Evolutionary conservation across 2,888 invertebrate genomes (phyloP).

Genomic region (Dicyrtomina minuta): DNA sequence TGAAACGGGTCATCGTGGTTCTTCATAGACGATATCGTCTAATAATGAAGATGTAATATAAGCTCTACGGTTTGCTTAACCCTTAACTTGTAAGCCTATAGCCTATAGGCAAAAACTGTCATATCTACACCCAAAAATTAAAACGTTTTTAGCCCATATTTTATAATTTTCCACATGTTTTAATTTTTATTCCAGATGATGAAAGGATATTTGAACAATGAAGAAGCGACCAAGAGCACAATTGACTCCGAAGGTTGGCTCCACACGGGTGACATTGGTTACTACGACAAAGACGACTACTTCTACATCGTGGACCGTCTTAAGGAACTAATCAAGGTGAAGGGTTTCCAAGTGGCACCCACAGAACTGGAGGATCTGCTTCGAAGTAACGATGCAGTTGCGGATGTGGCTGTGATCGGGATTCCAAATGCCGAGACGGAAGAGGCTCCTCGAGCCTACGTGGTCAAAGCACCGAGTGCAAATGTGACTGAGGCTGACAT

Average conservation of each 20-base stretch:
- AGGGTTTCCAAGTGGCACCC: no score
- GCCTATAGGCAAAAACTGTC: no score
- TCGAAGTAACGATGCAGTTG: conserved; percentile 70
- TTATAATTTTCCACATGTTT: no score
- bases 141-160: no score
- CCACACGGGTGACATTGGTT: conserved; percentile 78
- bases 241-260: conserved; percentile 78
- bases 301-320: conserved; percentile 75
- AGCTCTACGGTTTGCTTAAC: no score
- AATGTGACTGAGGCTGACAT: conserved; percentile 63
- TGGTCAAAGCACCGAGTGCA: conserved; percentile 59
- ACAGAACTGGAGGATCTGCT: conserved; percentile 78
- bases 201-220: conserved; percentile 77
- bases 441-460: conserved; percentile 74
- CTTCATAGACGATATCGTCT: no score
- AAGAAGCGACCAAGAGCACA: conserved; percentile 70
- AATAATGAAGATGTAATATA: no score
- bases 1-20: no score
- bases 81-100: no score
- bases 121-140: no score
- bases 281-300: conserved; percentile 65
- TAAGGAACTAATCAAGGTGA: no score
- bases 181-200: no score
- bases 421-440: conserved; percentile 68
- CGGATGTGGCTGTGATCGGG: conserved; percentile 82